Base-by-base conservation (phyloP, 2,888 invertebrate genomes). In the Lamproptera curius region DNA sequence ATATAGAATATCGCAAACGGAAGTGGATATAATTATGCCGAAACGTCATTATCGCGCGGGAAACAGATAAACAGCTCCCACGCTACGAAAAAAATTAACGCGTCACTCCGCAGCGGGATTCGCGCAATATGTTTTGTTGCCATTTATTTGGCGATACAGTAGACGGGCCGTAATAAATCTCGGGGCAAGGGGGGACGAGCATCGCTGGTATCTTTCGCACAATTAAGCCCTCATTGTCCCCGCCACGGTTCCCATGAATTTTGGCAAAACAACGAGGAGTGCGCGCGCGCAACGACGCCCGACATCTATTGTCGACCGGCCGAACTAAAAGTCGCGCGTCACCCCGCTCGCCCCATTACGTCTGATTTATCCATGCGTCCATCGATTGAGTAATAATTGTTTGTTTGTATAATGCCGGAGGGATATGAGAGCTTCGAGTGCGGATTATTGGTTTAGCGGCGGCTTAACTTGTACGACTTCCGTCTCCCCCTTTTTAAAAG, bases 301-400 rank as follows among this genome's bases (percentile, higher is more conserved):
- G 72, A 71, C 75, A 70, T 66, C 79, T 73, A 75, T 82, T 80
- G 76, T 77, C 60, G 28, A 61, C 13, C 42, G 52, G 55, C 53
- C 54, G 59, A 70, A 71, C 73, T 72, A 75, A 73, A 70, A 73
- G 76, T 76, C 76, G 74, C 65, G 63, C 63, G 63, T 64, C 50
- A 63, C 59, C 55, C 69, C 67, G 78, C 78, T 81, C n/a, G 28
- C 14, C 9, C 14, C 47, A 47, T 48, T 82, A 76, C 65, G 65
- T 67, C 67, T 72, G 73, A 76, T 80, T 81, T 85, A 85, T 85
- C 70, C 70, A 67, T 70, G 65, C 76, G 76, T 69, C 60, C 63
- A 63, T 68, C 76, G 83, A 85, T 84, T 78, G 82, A 77, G 61
- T 65, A 75, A 82, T 84, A 83, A 85, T 85, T 79, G 80, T 85